Evolutionary conservation across 1,140 invertebrate genomes (phyloP), one percentile per base, ranked within the genome.

Genomic region (Telenomus remus): DNA sequence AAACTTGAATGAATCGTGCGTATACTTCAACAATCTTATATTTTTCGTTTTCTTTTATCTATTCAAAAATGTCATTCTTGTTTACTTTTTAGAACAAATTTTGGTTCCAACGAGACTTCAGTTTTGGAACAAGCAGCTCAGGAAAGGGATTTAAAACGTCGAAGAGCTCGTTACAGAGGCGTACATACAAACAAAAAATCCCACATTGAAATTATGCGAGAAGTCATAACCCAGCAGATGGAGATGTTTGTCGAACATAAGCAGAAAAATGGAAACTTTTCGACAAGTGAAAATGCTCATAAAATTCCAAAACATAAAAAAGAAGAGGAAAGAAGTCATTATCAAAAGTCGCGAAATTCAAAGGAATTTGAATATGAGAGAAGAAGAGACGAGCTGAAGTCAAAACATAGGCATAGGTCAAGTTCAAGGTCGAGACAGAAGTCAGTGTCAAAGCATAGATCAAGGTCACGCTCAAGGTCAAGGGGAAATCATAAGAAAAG

Each of bases 191-290:
- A 91, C 79, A 89, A 90, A 51, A 90, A 90, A 74, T 92, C 90
- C 59, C 90, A 92, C 19, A 90, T 87, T 0, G 91, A 93, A 83
- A 89, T 92, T 15, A 80, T 92, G 10, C 86, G 91, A 8, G 91
- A 92, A 81, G 88, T 93, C 6, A 92, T 93, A 54, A 85, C 88
- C 55, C 89, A 91, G 33, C 92, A 93, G 81, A 91, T 91, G 87
- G 86, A 88, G 33, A 66, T 86, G 48, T 86, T 82, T 15, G 16
- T 13, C 3, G 85, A 89, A 54, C 80, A 85, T 53, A 43, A 49
- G 0, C 80, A 82, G 54, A 60, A 72, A 53, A 35, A 51, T 43
- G 42, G n/a, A 27, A 11, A 56, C 19, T 10, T 0, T 4, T 50
- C 12, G 19, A 51, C 27, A 60, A 42, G 33, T 19, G 1, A 60